These are phyloP conservation scores for Chunga burmeisteri DNA, from an alignment of 2,113 vertebrate genomes.

Conservation along the genomic window DNA sequence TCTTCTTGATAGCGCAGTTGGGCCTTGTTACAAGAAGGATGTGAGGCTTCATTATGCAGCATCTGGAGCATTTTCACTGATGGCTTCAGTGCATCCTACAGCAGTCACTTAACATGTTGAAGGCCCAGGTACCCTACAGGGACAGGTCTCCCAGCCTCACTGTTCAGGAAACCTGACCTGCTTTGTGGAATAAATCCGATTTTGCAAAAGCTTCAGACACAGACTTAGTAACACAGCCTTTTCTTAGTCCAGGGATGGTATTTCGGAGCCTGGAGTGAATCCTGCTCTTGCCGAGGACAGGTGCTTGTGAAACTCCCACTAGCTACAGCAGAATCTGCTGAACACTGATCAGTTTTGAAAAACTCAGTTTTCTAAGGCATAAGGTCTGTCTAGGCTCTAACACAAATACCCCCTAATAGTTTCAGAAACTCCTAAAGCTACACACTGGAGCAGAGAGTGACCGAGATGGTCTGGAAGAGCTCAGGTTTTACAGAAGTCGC, in stretches of 20 bases:
- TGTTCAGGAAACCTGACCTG: background rate
- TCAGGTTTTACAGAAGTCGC: background rate
- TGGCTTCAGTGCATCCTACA: background rate
- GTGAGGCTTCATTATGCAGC: rapidly evolving
- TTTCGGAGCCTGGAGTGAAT: background rate
- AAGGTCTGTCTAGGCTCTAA: background rate
- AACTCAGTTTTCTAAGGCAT: background rate
- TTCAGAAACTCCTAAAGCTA: background rate
- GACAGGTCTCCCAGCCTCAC: background rate
- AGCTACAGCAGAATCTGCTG: background rate
- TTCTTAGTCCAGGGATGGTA: background rate
- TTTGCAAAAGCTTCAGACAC: background rate
- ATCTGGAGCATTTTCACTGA: background rate
- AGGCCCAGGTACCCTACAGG: rapidly evolving
- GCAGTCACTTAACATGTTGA: background rate
- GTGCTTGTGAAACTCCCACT: background rate
- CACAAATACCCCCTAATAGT: background rate
- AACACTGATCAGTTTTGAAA: background rate
- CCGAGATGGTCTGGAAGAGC: background rate
- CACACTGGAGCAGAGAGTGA: background rate
- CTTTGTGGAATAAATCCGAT: background rate
- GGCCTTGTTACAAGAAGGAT: background rate
- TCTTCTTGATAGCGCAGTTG: background rate
- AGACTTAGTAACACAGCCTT: background rate
- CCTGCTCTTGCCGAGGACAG: background rate